Base-by-base conservation (phyloP, 2,888 invertebrate genomes). In the Andrena camellia region DNA sequence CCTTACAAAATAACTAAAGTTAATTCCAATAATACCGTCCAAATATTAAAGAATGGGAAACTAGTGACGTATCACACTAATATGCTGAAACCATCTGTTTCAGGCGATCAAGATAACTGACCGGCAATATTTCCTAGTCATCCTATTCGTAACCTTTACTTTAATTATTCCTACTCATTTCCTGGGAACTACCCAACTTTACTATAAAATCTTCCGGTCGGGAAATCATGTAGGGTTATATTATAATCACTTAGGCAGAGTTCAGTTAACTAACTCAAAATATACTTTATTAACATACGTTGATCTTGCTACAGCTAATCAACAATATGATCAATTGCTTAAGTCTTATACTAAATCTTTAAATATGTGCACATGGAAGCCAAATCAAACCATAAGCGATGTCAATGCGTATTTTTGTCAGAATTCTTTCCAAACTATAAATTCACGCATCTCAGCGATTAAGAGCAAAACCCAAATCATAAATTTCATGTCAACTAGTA, bases 1-100 rank as follows among this genome's bases (percentile, higher is more conserved):
- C 69, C 69, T 4, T 76, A 76, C 10, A 76, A 54, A 54, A 76
- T 76, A 69, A 63, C 23, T 7, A 20, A 76, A 64, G n/a, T 70
- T 10, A 69, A 77, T 50, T 3, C 23, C 0, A 77, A 77, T 29
- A 70, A 60, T 0, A 76, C 75, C 0, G 52, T 75, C 1, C 54
- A 76, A 63, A 20, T 76, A n/a, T 23, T 17, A 42, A 76, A 52
- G 1, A 69, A 69, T 13, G n/a, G 62, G 3, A 54, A 62, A 62
- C 35, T 62, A n/a, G 13, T 70, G 42, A 76, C 69, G 0, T 76
- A 70, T n/a, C 69, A 76, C 1, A 76, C 57, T 64, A 70, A 76
- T 13, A 0, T 70, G 4, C 42, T 76, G 13, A 76, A 76, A 70
- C 69, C 76, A 3, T 75, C 20, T 57, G 62, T 76, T 76, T 57